Conservation (phyloP, 2,797 vertebrate species). For the Martes flavigula region DNA sequence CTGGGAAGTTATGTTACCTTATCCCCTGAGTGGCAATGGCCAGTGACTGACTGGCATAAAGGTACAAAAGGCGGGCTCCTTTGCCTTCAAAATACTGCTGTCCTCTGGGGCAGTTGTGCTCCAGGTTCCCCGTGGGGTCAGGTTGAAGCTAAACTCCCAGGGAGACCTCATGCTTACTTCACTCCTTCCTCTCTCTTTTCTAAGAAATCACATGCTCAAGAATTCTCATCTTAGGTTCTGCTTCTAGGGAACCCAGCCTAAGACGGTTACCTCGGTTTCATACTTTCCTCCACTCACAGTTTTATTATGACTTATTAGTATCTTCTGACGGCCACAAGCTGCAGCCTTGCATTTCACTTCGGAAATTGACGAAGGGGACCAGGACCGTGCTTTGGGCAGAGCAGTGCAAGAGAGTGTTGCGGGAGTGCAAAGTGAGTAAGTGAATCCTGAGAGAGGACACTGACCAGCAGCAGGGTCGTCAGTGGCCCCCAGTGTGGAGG, state of each 20-base stretch:
- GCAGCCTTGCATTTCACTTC: neutral
- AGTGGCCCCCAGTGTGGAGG: neutral
- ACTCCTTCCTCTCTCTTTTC: neutral
- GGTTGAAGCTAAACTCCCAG: neutral
- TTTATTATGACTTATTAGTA: neutral
- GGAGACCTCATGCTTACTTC: neutral
- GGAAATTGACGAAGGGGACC: neutral
- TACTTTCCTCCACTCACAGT: neutral
- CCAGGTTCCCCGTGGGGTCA: neutral
- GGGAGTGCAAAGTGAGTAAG: neutral
- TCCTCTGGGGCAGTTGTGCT: neutral
- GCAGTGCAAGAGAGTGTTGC: neutral
- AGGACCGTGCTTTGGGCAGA: neutral
- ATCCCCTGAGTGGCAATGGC: neutral
- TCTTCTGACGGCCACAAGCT: neutral
- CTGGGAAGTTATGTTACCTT: neutral
- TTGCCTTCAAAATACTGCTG: neutral
- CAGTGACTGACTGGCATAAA: neutral
- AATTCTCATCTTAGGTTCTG: neutral
- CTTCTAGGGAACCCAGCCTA: neutral
- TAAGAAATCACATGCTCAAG: neutral
- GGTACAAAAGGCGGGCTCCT: neutral
- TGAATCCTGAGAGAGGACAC: neutral
- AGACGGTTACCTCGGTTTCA: neutral
- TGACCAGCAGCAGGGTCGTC: neutral